These are phyloP conservation scores for Perccottus glenii DNA, from an alignment of 2,113 vertebrate species.

Conservation along the genomic window DNA sequence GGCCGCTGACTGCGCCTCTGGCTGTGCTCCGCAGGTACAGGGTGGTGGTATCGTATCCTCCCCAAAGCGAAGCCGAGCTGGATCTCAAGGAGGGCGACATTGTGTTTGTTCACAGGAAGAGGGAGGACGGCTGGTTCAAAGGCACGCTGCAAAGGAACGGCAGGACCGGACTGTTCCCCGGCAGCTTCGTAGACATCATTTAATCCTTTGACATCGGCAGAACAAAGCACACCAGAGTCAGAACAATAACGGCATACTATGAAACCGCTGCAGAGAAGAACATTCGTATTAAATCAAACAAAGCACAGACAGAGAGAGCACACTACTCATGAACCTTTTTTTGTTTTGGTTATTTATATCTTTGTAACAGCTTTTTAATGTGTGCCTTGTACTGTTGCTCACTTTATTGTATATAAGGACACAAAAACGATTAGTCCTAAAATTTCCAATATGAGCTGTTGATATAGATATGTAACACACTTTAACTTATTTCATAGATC, in stretches of 20 bases:
- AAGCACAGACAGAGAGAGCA: slow-evolving; percentile 63
- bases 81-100: slow-evolving; percentile 99
- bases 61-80: slow-evolving; percentile 98
- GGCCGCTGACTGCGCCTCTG: slow-evolving; percentile 26
- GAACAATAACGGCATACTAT: slow-evolving; percentile 2
- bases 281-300: slow-evolving; percentile 3
- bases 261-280: slow-evolving; percentile 31
- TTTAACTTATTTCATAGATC: slow-evolving; percentile 75
- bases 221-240: slow-evolving; percentile 6
- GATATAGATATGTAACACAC: slow-evolving; percentile 80
- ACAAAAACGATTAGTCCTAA: slow-evolving; percentile 79
- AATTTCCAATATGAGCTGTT: slow-evolving; percentile 85
- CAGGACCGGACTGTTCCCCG: slow-evolving; percentile 95
- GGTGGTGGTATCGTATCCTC: slow-evolving; percentile 96
- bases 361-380: slow-evolving; percentile 75
- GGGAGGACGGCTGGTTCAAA: slow-evolving; percentile 99
- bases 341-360: slow-evolving; percentile 75
- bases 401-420: slow-evolving; percentile 84
- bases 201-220: slow-evolving; percentile 63
- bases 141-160: slow-evolving; percentile 97
- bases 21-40: slow-evolving; percentile 85
- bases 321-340: slow-evolving; percentile 59
- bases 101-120: slow-evolving; percentile 96
- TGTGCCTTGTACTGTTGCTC: slow-evolving; percentile 93
- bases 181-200: slow-evolving; percentile 96